Base-by-base conservation (phyloP, 1,140 invertebrate genomes). In the Dryas iulia region DNA sequence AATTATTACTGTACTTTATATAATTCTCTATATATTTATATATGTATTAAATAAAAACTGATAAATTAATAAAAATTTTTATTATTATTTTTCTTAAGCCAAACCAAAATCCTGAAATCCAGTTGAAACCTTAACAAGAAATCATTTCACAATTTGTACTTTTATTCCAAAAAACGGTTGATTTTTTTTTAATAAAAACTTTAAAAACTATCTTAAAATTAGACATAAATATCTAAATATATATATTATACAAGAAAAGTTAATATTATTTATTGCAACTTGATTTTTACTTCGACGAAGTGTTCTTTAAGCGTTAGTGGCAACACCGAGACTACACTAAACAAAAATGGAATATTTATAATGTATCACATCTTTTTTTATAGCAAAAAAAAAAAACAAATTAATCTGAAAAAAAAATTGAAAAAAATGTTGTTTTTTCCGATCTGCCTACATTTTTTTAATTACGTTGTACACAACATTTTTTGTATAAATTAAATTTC, bases 301-400 rank as follows among this genome's bases (percentile, higher is more conserved):
- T 62, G 11, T 47, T 39, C 7, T 21, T 8, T 47, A 47, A 47
- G 39, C 39, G 39, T 47, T 47, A 47, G 33, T 61, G 69, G 63
- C 57, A 73, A 71, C 33, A 70, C 62, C 61, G 69, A 53, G 54
- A 60, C 64, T 72, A 72, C 56, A 71, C 75, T 82, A 79, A 78
- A 72, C 58, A 65, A 82, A 81, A 82, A 82, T 82, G 79, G 79
- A 82, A 82, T 79, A 72, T 74, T 61, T 62, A 59, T 77, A 66
- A 74, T 71, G 63, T 78, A 79, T 81, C 74, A 83, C 78, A 81
- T 62, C 53, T 47, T 47, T 47, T 47, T 47, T 18, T n/a, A n/a
- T n/a, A n/a, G n/a, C 58, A 33, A 35, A 33, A 35, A 47, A 6
- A 47, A n/a, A 47, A 47, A 18, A 21, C 35, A 39, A 39, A 14